These are phyloP conservation scores for Lichenostomus cassidix DNA, from an alignment of 2,113 vertebrate genomes.

Conservation along the genomic window DNA sequence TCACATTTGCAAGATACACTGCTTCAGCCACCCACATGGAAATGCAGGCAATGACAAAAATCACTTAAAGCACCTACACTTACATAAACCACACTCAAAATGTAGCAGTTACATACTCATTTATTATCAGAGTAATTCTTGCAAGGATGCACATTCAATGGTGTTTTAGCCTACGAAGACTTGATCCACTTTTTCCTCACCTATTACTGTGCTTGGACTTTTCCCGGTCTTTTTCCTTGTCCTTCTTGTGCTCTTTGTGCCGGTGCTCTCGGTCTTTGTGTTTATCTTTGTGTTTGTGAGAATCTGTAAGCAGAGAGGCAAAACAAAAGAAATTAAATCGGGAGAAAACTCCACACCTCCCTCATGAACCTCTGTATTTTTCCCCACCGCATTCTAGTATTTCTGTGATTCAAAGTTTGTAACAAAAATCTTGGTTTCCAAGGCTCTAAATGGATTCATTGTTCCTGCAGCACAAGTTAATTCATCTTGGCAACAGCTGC, in stretches of 20 bases:
- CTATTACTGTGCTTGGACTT: conserved; percentile 93
- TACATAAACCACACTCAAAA: background rate
- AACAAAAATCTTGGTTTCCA: background rate
- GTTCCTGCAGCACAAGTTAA: background rate
- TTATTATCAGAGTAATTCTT: background rate
- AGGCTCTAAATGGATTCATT: background rate
- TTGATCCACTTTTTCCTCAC: conserved; percentile 68
- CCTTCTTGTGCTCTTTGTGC: conserved; percentile 97
- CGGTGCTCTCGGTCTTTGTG: conserved; percentile 94
- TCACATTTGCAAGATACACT: background rate
- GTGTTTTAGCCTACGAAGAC: background rate
- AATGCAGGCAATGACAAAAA: background rate
- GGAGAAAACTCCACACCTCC: conserved; percentile 14
- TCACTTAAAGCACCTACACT: conserved; percentile 15
- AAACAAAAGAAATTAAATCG: conserved; percentile 17
- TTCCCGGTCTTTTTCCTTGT: conserved; percentile 90
- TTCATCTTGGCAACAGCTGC: conserved; percentile 3
- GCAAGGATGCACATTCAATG: background rate
- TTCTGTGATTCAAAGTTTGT: background rate
- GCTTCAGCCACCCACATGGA: background rate
- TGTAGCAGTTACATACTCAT: background rate
- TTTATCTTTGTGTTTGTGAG: conserved; percentile 96
- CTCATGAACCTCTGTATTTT: background rate
- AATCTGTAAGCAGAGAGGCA: conserved; percentile 81
- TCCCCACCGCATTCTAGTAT: background rate